Percentiles rank a stretch among this genome's conserved stretches.
phyloP scores from a whole-genome alignment of 2,797 vertebrate species.

The Sphenodon punctatus region DNA sequence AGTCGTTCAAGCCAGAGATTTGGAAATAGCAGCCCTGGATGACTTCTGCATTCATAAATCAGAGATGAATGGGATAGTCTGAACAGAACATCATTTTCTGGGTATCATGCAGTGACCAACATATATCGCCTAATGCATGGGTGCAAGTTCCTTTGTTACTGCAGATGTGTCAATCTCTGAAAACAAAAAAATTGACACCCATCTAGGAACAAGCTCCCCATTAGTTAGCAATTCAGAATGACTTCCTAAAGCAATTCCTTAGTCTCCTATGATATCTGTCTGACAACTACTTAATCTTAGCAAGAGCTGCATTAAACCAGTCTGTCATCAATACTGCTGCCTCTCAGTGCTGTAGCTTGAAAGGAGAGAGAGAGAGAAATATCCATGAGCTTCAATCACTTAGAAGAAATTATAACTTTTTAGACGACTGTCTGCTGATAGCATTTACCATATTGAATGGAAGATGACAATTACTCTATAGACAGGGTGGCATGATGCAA shows the following conservation, averaged over 20 bases:
- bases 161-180: constrained; percentile 52
- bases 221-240: constrained; percentile 80
- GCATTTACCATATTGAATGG: constrained; percentile 69
- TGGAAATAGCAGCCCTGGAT: constrained; percentile 7
- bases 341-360: constrained; percentile 70
- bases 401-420: constrained; percentile 75
- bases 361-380: constrained; percentile 58
- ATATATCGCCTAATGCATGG: not conserved
- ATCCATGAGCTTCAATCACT: constrained; percentile 73
- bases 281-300: constrained; percentile 83
- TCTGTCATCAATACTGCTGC: constrained; percentile 74
- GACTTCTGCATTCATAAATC: constrained; percentile 37
- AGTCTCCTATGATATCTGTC: constrained; percentile 79
- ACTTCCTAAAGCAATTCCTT: constrained; percentile 78
- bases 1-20: not conserved
- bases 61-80: constrained; percentile 11
- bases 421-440: constrained; percentile 70
- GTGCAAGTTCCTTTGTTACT: constrained; percentile 34
- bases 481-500: constrained; percentile 65
- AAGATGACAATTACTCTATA: constrained; percentile 72
- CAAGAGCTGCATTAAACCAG: constrained; percentile 79
- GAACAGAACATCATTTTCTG: constrained; percentile 24
- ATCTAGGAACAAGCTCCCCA: constrained; percentile 57
- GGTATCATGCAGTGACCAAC: constrained; percentile 16
- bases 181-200: constrained; percentile 52